Percentiles rank a stretch among this genome's conserved stretches.
Evolutionary conservation across 2,113 vertebrate species (phyloP).

Genomic region (Pluvialis apricaria): DNA sequence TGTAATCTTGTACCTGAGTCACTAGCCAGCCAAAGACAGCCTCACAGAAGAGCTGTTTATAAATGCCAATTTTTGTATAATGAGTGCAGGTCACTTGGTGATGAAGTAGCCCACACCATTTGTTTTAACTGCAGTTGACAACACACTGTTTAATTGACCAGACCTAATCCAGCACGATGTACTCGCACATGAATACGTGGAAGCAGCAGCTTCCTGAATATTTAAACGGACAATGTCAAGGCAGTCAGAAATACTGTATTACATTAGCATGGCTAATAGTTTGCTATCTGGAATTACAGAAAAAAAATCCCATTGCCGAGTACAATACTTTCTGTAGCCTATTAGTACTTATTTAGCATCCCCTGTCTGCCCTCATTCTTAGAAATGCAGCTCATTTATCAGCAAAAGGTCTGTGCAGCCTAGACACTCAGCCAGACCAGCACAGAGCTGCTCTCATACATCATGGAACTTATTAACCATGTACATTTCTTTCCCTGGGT

Average conservation of each 20-base stretch:
- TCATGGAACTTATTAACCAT: slow-evolving; percentile 18
- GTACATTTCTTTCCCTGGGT: neutral
- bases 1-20: neutral
- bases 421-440: neutral
- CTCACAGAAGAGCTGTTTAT: neutral
- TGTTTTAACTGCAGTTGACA: slow-evolving; percentile 5
- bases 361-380: neutral
- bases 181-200: neutral
- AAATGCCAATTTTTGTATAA: neutral
- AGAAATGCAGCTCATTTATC: slow-evolving; percentile 47
- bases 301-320: neutral
- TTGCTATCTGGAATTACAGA: slow-evolving; percentile 35
- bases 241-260: slow-evolving; percentile 46
- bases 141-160: slow-evolving; percentile 4
- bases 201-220: slow-evolving; percentile 56
- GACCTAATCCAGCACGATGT: slow-evolving; percentile 36
- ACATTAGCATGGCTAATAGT: slow-evolving; percentile 55
- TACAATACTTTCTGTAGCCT: slow-evolving; percentile 16
- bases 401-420: slow-evolving; percentile 23
- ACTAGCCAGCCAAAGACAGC: neutral
- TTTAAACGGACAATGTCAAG: slow-evolving; percentile 44
- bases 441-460: neutral
- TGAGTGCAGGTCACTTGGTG: neutral
- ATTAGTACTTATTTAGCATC: slow-evolving; percentile 31
- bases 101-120: neutral